These are phyloP conservation scores for Oligia latruncula DNA, from an alignment of 2,888 invertebrate genomes.

Conservation along the genomic window DNA sequence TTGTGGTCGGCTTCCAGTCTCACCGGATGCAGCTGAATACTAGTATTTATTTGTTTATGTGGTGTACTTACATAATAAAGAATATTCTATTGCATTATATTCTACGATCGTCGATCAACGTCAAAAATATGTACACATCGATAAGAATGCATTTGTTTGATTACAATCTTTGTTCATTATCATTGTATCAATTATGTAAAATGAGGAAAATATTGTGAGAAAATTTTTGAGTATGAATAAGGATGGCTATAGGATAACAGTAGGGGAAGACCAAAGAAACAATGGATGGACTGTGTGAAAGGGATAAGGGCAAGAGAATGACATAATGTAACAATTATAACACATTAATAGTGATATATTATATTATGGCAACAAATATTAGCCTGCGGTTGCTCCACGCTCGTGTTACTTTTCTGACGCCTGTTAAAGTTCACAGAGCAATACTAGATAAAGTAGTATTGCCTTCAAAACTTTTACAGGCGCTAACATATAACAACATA, in stretches of 20 bases:
- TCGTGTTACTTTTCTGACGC: neutral
- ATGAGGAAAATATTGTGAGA: neutral
- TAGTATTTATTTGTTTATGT: too few species aligned
- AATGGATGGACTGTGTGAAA: neutral
- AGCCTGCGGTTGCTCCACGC: neutral
- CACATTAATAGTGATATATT: neutral
- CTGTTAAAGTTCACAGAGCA: slow-evolving; percentile 11
- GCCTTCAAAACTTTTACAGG: neutral
- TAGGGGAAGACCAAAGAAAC: neutral
- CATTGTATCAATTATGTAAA: neutral
- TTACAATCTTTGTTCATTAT: neutral
- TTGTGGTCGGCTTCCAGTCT: neutral
- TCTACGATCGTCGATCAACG: neutral
- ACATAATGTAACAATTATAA: neutral
- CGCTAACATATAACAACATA: neutral
- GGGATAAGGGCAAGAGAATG: too few species aligned
- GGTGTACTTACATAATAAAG: neutral
- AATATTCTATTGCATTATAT: neutral
- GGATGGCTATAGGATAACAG: neutral
- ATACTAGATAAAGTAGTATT: neutral
- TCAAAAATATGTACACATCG: neutral
- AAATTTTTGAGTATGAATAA: neutral
- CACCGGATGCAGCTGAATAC: neutral
- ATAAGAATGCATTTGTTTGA: neutral
- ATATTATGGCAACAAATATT: neutral